phyloP scores from a whole-genome alignment of 2,888 invertebrate species.

The Uloborus plumipes region DNA sequence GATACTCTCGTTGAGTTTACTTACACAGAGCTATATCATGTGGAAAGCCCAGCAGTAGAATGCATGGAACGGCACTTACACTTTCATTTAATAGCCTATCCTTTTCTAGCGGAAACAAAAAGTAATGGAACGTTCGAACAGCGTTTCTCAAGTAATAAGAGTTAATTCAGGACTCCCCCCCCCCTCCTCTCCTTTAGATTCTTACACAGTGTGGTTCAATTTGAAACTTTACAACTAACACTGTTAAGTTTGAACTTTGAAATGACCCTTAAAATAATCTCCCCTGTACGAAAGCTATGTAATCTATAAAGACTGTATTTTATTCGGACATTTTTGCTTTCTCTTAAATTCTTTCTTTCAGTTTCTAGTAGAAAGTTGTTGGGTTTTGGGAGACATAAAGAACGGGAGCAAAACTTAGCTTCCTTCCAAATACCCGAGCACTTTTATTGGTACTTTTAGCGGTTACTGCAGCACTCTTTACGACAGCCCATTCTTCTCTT shows the following conservation, averaged over 20 bases:
- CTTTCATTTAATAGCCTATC: too few relatives aligned
- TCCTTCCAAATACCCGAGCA: conserved; percentile 28
- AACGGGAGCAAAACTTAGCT: conserved; percentile 32
- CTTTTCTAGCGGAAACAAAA: too few relatives aligned
- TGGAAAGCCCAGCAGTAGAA: too few relatives aligned
- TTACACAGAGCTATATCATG: too few relatives aligned
- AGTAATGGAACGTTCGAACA: too few relatives aligned
- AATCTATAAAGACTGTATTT: conserved; percentile 29
- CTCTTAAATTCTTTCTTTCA: conserved; percentile 29
- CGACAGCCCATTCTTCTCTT: conserved; percentile 45
- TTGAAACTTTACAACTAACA: conserved; percentile 40
- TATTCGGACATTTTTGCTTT: conserved; percentile 39
- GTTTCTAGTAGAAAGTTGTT: conserved; percentile 41
- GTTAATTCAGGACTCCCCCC: background rate
- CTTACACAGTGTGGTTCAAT: conserved; percentile 11
- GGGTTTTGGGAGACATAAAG: conserved; percentile 52
- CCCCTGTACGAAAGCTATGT: conserved; percentile 22
- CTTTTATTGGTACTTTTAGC: conserved; percentile 51
- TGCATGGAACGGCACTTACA: too few relatives aligned
- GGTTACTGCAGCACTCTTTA: conserved; percentile 45
- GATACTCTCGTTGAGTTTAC: too few relatives aligned
- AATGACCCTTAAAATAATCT: conserved; percentile 38
- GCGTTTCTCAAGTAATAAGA: too few relatives aligned
- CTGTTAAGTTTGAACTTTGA: conserved; percentile 35
- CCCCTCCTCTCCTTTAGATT: background rate